These are phyloP conservation scores for Sparidentex hasta DNA, from an alignment of 2,797 vertebrate genomes.

Conservation along the genomic window DNA sequence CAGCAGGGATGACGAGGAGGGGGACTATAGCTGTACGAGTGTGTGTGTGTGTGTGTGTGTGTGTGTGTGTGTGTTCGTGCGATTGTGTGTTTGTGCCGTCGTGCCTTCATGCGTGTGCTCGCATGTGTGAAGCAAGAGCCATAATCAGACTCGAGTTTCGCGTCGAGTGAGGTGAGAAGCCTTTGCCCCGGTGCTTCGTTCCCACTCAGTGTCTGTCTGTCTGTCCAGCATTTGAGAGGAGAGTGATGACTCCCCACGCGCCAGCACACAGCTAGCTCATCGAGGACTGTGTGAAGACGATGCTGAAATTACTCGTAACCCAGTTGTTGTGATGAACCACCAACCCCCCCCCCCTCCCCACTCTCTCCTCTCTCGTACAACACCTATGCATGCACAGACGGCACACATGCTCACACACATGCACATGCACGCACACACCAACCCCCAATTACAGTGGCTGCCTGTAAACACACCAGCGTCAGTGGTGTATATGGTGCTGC, in stretches of 20 bases:
- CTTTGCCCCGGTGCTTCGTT: constrained; percentile 48
- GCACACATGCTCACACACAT: constrained; percentile 70
- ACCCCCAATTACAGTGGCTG: constrained; percentile 78
- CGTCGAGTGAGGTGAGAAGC: constrained; percentile 62
- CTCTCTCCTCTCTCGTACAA: no score
- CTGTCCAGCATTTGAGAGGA: constrained; percentile 7
- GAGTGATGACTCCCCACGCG: constrained; percentile 48
- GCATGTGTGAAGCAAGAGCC: constrained; percentile 54
- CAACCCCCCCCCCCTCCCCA: not conserved
- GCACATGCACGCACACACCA: constrained; percentile 57
- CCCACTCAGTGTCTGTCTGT: constrained; percentile 59
- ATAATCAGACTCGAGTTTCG: constrained; percentile 55
- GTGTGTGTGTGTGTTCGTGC: constrained; percentile 43
- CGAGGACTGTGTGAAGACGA: constrained; percentile 50
- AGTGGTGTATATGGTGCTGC: constrained; percentile 76
- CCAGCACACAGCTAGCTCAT: constrained; percentile 59
- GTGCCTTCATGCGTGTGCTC: constrained; percentile 39
- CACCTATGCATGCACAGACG: constrained; percentile 70
- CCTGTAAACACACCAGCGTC: constrained; percentile 81
- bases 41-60: constrained; percentile 50
- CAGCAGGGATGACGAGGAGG: constrained; percentile 81
- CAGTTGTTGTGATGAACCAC: constrained; percentile 78
- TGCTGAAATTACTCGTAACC: constrained; percentile 77
- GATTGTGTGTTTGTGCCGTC: not conserved
- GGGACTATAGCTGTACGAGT: constrained; percentile 52